phyloP scores from a whole-genome alignment of 2,888 invertebrate genomes.

The Elgonia sp. region DNA sequence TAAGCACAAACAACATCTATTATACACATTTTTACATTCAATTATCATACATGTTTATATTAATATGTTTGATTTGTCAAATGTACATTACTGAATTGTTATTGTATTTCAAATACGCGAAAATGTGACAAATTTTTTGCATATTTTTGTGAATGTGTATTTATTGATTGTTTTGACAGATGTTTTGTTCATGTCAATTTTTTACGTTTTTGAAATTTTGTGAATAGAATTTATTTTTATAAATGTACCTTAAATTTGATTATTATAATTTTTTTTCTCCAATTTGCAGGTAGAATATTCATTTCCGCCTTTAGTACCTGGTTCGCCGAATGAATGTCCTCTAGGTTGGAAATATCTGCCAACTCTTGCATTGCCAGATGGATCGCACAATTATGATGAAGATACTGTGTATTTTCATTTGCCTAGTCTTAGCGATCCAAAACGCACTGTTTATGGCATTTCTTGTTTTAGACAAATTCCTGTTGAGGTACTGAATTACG shows the following conservation, averaged over 20 bases:
- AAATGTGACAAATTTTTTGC: no score
- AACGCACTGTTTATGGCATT: slow-evolving; percentile 96
- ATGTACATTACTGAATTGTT: no score
- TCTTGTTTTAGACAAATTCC: slow-evolving; percentile 99
- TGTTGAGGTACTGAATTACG: slow-evolving; percentile 91
- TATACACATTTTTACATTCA: background rate
- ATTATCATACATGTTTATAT: no score
- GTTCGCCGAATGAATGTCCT: slow-evolving; percentile 94
- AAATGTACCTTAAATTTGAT: no score
- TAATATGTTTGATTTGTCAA: no score
- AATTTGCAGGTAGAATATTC: slow-evolving; percentile 94
- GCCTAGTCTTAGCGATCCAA: slow-evolving; percentile 94
- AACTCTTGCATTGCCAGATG: slow-evolving; percentile 98
- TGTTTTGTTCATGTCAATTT: background rate
- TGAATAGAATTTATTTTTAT: no score
- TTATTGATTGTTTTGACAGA: background rate
- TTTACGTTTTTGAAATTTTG: slow-evolving; percentile 1
- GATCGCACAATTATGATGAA: slow-evolving; percentile 97
- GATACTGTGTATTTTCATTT: slow-evolving; percentile 98
- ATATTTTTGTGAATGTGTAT: background rate
- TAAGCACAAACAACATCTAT: slow-evolving; percentile 85
- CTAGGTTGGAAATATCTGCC: slow-evolving; percentile 97
- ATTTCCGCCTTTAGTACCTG: slow-evolving; percentile 95
- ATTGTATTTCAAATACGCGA: no score
- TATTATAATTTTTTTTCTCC: background rate